A percentile compares a stretch with the other conserved stretches of the same genome.
Conservation (phyloP, 1,140 invertebrate genomes). For the Glomeris maerens region DNA sequence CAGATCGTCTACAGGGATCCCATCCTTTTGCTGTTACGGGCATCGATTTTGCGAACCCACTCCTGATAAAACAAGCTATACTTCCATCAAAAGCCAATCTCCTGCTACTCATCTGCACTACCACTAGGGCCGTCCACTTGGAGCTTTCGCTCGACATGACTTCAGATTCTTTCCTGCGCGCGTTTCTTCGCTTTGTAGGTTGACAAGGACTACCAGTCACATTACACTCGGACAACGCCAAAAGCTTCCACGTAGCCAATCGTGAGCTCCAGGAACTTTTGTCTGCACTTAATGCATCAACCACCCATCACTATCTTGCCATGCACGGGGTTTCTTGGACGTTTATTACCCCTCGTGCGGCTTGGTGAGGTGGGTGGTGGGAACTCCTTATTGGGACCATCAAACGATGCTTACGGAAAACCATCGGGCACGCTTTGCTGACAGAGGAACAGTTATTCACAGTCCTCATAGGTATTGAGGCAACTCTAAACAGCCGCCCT, state of each 20-base stretch:
- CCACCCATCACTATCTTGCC: not conserved
- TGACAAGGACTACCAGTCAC: constrained; percentile 2
- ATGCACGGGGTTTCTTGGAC: constrained; percentile 4
- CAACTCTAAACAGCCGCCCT: constrained; percentile 1
- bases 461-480: constrained; percentile 6
- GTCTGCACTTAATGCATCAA: not conserved
- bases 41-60: constrained; percentile 10
- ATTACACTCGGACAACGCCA: not conserved
- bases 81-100: not conserved
- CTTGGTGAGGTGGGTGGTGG: too few species aligned
- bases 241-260: not conserved
- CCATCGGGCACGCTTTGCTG: not conserved
- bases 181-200: constrained; percentile 12
- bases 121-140: constrained; percentile 17
- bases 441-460: too few species aligned
- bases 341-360: constrained; percentile 1
- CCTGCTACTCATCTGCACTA: constrained; percentile 15
- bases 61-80: constrained; percentile 8
- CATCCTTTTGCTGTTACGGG: constrained; percentile 11
- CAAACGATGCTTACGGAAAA: constrained; percentile 8
- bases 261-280: not conserved
- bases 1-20: not conserved
- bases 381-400: constrained; percentile 9
- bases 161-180: too few species aligned
- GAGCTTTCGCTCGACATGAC: constrained; percentile 15